Conservation (phyloP, 2,888 invertebrate species). For the Selenia dentaria region DNA sequence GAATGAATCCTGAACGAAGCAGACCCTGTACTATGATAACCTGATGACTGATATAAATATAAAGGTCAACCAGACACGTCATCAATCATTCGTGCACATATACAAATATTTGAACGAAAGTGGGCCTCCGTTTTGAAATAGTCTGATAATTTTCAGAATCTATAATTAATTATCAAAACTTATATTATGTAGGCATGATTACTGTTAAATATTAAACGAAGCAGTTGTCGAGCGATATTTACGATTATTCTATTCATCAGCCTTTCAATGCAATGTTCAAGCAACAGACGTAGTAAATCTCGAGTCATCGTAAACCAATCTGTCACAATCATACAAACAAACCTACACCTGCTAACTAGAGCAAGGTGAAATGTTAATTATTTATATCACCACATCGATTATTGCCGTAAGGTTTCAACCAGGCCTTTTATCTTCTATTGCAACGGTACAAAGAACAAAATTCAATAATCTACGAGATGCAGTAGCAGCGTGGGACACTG, state of each 20-base stretch:
- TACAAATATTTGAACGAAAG: no score
- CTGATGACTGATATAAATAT: no score
- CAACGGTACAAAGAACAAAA: slow-evolving; percentile 38
- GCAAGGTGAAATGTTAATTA: slow-evolving; percentile 74
- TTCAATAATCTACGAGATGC: slow-evolving; percentile 16
- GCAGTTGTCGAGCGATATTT: slow-evolving; percentile 12
- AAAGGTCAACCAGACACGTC: no score
- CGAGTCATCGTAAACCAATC: slow-evolving; percentile 30
- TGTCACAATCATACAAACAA: slow-evolving; percentile 34
- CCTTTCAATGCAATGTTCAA: slow-evolving; percentile 8
- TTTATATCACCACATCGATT: slow-evolving; percentile 50
- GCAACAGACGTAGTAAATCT: slow-evolving; percentile 14
- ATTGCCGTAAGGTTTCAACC: slow-evolving; percentile 32
- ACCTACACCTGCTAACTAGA: slow-evolving; percentile 57
- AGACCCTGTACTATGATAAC: no score
- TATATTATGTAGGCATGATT: no score
- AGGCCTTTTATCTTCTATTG: slow-evolving; percentile 33
- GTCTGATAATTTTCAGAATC: no score
- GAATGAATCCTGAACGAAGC: no score
- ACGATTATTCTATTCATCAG: neutral
- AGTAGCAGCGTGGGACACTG: slow-evolving; percentile 62
- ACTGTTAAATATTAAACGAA: no score
- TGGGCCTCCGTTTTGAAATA: no score
- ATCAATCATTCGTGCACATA: no score
- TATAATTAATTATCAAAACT: no score